Conservation (phyloP, 30 jellyfish, hydroid and myxozoan species). For the Sanderia malayensis region DNA sequence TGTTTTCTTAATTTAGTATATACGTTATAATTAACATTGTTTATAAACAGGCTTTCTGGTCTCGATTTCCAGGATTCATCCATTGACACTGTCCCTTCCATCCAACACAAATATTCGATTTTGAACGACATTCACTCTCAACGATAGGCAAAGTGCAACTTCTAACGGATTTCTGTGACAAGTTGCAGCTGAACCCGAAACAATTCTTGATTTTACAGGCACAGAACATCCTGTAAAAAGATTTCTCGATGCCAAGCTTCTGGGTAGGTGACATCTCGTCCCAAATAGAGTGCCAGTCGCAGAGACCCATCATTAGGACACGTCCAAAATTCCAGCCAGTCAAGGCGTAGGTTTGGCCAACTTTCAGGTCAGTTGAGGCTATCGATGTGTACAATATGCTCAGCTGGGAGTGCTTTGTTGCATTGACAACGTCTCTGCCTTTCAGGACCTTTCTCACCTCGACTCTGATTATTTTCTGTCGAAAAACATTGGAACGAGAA, state of each 20-base stretch:
- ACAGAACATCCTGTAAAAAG: not conserved
- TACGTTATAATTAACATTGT: too few species aligned
- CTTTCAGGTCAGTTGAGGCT: not conserved
- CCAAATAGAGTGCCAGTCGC: not conserved
- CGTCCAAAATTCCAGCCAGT: not conserved
- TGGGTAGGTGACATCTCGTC: not conserved
- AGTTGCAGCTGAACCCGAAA: not conserved
- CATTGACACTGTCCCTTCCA: not conserved
- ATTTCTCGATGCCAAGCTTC: not conserved
- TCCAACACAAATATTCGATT: not conserved
- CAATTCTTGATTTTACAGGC: not conserved
- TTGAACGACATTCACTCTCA: not conserved
- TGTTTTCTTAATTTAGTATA: too few species aligned
- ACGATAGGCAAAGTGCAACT: not conserved
- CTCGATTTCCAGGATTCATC: not conserved
- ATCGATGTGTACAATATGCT: not conserved
- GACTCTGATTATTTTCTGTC: slow-evolving; percentile 4
- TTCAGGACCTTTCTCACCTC: not conserved
- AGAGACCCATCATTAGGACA: not conserved
- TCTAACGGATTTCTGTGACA: not conserved
- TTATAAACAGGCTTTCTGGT: too few species aligned
- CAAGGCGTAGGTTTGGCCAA: not conserved
- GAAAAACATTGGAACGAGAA: not conserved
- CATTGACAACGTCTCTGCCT: not conserved
- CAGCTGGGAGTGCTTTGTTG: not conserved